Evolutionary conservation across 2,888 invertebrate species (phyloP).

Genomic region (Drosophila prolongata): DNA sequence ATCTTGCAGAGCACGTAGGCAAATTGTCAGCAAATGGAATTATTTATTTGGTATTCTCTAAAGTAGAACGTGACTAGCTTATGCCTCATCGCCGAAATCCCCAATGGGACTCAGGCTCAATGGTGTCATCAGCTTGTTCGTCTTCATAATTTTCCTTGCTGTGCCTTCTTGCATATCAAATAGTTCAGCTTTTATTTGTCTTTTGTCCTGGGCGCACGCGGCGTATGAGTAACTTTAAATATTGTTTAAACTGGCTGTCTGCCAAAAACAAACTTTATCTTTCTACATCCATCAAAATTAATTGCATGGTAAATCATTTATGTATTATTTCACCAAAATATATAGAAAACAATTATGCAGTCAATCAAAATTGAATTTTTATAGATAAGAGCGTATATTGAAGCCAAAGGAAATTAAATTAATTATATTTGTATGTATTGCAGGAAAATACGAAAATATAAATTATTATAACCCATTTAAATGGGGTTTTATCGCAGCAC

Average conservation of each 20-base stretch:
- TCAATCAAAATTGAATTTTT: conserved; percentile 10
- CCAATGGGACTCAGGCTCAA: conserved; percentile 19
- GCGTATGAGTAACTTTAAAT: conserved; percentile 51
- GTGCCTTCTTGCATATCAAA: conserved; percentile 62
- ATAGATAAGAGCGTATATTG: background rate
- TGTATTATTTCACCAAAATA: background rate
- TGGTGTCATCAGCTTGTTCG: conserved; percentile 36
- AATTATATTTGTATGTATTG: background rate
- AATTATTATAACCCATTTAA: conserved; percentile 12
- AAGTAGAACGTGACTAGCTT: conserved; percentile 57
- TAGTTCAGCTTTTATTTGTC: conserved; percentile 50
- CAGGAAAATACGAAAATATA: background rate
- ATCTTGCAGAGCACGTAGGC: conserved; percentile 58
- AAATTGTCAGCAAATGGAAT: conserved; percentile 78
- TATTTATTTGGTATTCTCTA: conserved; percentile 40
- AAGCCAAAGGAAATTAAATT: conserved; percentile 4
- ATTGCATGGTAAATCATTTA: conserved; percentile 19
- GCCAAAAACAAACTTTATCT: conserved; percentile 44
- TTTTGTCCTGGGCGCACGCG: conserved; percentile 21
- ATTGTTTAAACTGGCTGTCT: conserved; percentile 43
- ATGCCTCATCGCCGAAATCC: conserved; percentile 11
- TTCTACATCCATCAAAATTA: conserved; percentile 51
- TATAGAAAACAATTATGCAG: conserved; percentile 26
- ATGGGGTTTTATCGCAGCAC: conserved; percentile 26
- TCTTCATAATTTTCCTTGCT: conserved; percentile 60